Evolutionary conservation across 30 jellyfish, hydroid and myxozoan genomes (phyloP).

Genomic region (Aurelia sp.): DNA sequence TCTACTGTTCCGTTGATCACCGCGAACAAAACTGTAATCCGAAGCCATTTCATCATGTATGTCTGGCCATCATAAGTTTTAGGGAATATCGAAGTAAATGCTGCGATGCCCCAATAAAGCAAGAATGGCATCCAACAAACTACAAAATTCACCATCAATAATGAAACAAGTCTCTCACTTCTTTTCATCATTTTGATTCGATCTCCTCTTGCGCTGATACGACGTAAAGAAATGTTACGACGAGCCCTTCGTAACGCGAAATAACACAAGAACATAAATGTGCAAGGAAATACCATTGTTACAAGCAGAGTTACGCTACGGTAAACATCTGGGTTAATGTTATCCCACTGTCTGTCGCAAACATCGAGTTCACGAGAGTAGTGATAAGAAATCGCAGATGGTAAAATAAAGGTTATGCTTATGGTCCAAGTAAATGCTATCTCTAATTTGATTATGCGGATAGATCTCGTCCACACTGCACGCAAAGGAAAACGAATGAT

Average conservation of each 20-base stretch:
- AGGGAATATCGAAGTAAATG: constrained; percentile 49
- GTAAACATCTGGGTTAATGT: constrained; percentile 32
- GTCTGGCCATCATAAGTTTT: constrained; percentile 66
- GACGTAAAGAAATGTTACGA: constrained; percentile 11
- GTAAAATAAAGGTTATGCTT: constrained; percentile 45
- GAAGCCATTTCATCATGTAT: constrained; percentile 45
- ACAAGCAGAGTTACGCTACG: constrained; percentile 23
- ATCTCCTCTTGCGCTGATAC: constrained; percentile 15
- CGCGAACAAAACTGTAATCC: constrained; percentile 48
- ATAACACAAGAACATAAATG: constrained; percentile 38
- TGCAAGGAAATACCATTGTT: constrained; percentile 32
- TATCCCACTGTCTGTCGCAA: constrained; percentile 70
- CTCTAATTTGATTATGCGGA: constrained; percentile 25
- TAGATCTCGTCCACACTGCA: constrained; percentile 54
- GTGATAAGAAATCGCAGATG: constrained; percentile 49
- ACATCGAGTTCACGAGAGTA: constrained; percentile 40
- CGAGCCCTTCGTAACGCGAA: constrained; percentile 45
- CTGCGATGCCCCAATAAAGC: constrained; percentile 62
- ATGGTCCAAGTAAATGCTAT: constrained; percentile 31
- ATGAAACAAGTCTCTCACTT: constrained; percentile 50
- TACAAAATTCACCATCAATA: constrained; percentile 57
- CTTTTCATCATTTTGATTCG: constrained; percentile 60
- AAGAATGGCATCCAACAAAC: constrained; percentile 74
- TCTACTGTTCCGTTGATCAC: constrained; percentile 51
- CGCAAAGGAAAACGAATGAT: constrained; percentile 59